Conservation (phyloP, 2,113 vertebrate genomes). For the Noctilio leporinus region DNA sequence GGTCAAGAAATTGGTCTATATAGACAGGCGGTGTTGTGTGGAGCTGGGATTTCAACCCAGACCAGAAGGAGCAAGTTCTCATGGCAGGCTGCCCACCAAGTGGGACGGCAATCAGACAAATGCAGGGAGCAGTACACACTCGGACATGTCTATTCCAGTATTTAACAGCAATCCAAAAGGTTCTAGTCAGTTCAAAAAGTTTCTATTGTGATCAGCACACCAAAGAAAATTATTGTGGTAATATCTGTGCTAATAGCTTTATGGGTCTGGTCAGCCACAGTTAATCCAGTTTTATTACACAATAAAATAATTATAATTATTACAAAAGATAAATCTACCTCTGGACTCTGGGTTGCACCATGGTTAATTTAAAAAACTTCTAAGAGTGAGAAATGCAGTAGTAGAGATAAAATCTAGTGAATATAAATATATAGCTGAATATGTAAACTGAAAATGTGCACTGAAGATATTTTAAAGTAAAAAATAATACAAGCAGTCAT, state of each 20-base stretch:
- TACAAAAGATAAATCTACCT: constrained; percentile 32
- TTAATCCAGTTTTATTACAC: not conserved
- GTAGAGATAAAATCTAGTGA: constrained; percentile 33
- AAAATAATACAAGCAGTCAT: not conserved
- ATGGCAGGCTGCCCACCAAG: not conserved
- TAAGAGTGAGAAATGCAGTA: constrained; percentile 43
- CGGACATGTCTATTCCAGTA: not conserved
- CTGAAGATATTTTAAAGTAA: not conserved
- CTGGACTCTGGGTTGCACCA: not conserved
- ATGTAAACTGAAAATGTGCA: not conserved
- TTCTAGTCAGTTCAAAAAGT: not conserved
- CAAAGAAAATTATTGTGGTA: not conserved
- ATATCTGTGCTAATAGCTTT: not conserved
- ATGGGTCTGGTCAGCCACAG: not conserved
- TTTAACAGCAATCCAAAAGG: not conserved
- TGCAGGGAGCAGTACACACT: not conserved
- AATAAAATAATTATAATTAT: constrained; percentile 41
- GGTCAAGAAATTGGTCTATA: not conserved
- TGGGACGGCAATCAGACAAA: not conserved
- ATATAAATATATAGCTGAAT: not conserved
- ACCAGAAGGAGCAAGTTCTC: not conserved
- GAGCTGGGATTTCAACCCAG: not conserved
- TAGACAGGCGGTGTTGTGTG: not conserved
- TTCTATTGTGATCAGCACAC: not conserved
- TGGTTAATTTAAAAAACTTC: constrained; percentile 36